Base-by-base conservation (phyloP, 1,140 invertebrate genomes). In the Pseudomyrmex flavicornis region DNA sequence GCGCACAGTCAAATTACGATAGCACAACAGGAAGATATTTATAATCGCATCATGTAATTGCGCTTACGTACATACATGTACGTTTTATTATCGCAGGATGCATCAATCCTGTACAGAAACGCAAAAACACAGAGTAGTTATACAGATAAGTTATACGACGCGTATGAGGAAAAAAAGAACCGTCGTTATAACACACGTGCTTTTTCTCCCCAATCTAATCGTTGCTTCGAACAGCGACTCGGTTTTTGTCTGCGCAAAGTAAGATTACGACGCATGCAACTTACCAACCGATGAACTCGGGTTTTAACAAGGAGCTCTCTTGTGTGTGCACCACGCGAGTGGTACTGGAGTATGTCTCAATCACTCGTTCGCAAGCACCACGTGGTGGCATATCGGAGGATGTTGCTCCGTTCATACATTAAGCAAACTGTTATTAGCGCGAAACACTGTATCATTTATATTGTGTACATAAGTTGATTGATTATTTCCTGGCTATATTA, bases 291-390 rank as follows among this genome's bases (percentile, higher is more conserved):
- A 68, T 44, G 76, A 35, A 87, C 87, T 80, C 75, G 58, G 76
- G 35, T 35, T 35, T 35, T 85, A 89, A 89, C 84, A 90, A 90
- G 80, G 83, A 77, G 48, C 58, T 50, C 77, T 80, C 86, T 89
- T 90, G 86, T 89, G 86, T 89, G 73, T 83, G 80, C 88, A 76
- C 79, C 73, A 70, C 76, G 58, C 85, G 75, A 82, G 85, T 84
- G 72, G 69, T 62, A 62, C 35, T 46, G 70, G 66, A 54, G 46
- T 83, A 89, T 83, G 80, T 90, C 85, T 89, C 88, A 89, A 90
- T 90, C 87, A 86, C 63, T 65, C 85, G 79, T 90, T 84, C 73
- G 79, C 83, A 77, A 85, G 76, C 62, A 85, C 77, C 74, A 82
- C 77, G 84, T 75, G 76, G 59, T 72, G 73, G 80, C 68, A 79